phyloP scores from a whole-genome alignment of 2,797 vertebrate genomes.

The Masticophis lateralis region DNA sequence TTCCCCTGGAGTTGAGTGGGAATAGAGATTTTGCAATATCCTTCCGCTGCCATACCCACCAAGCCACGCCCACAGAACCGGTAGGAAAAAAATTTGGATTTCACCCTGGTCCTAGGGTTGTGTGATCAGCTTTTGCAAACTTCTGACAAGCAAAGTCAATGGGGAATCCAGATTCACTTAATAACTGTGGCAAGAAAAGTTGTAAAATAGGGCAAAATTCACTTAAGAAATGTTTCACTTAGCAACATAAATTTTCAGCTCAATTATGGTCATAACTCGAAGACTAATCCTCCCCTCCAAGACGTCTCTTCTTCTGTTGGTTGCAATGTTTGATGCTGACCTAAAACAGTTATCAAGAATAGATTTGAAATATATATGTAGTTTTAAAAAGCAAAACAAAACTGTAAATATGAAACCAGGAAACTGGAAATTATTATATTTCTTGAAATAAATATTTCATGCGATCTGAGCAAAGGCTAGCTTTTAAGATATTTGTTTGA shows the following conservation, averaged over 20 bases:
- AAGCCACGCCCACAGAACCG: too few relatives aligned
- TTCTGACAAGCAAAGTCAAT: too few relatives aligned
- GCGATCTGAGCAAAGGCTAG: background rate
- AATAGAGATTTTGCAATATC: too few relatives aligned
- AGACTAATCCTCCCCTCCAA: background rate
- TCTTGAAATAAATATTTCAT: background rate
- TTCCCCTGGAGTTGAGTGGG: too few relatives aligned
- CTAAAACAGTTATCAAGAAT: background rate
- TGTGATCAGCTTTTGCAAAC: too few relatives aligned
- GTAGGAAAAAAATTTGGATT: too few relatives aligned
- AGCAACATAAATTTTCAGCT: background rate
- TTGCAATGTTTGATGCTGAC: background rate
- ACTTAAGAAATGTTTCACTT: background rate
- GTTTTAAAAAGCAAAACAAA: background rate
- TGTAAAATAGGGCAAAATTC: background rate
- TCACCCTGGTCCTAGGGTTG: too few relatives aligned
- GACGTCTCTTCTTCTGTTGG: background rate
- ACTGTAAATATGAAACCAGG: background rate
- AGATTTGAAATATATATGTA: background rate
- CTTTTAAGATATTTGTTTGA: background rate
- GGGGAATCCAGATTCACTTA: too few relatives aligned
- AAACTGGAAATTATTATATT: background rate
- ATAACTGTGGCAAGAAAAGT: too few relatives aligned
- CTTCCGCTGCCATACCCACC: too few relatives aligned
- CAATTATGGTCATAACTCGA: background rate